Percentiles rank a stretch among this genome's conserved stretches.
phyloP scores from a whole-genome alignment of 2,888 invertebrate species.

The Ectemnius lituratus region DNA sequence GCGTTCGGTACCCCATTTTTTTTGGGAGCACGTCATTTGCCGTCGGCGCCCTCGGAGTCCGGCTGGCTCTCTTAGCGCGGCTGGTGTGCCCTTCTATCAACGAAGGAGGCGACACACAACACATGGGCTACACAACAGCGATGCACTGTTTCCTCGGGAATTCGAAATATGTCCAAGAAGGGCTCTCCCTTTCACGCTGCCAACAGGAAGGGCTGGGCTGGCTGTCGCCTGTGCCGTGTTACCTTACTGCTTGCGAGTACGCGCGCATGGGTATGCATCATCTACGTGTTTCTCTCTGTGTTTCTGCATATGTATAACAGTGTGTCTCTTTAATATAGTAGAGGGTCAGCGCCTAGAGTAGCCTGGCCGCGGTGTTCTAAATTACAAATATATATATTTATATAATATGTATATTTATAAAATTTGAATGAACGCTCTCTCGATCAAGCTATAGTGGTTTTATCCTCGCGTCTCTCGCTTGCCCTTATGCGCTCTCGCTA shows the following conservation, averaged over 20 bases:
- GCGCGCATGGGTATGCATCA: too few relatives aligned
- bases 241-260: too few relatives aligned
- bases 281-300: neutral
- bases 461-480: slow-evolving; percentile 20
- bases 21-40: neutral
- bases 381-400: slow-evolving; percentile 65
- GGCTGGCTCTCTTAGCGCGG: too few relatives aligned
- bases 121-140: too few relatives aligned
- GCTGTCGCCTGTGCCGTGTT: too few relatives aligned
- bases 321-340: slow-evolving; percentile 26
- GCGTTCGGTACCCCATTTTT: neutral
- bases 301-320: neutral
- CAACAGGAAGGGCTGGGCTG: too few relatives aligned
- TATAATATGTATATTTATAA: slow-evolving; percentile 65
- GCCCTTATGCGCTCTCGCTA: slow-evolving; percentile 15
- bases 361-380: slow-evolving; percentile 53
- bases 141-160: too few relatives aligned
- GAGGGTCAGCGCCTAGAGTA: slow-evolving; percentile 36
- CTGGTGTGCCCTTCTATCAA: too few relatives aligned
- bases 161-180: too few relatives aligned
- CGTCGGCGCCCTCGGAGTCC: too few relatives aligned
- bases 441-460: slow-evolving; percentile 53
- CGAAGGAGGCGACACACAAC: too few relatives aligned
- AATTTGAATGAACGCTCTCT: slow-evolving; percentile 63
- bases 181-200: too few relatives aligned